phyloP scores from a whole-genome alignment of 2,888 invertebrate genomes.

The Papilio protenor region DNA sequence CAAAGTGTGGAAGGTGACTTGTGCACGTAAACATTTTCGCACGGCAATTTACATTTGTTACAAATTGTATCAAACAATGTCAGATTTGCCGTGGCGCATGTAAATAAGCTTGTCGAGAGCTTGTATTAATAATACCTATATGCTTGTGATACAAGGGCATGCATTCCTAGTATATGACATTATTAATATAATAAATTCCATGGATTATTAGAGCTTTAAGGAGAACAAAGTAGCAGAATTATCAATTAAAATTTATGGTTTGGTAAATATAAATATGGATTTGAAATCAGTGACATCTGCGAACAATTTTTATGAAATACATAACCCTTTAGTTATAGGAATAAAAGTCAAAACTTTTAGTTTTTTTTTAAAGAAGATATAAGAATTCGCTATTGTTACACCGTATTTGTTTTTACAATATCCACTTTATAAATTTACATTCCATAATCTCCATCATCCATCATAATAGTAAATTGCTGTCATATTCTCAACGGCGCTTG shows the following conservation, averaged over 20 bases:
- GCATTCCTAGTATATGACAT: background rate
- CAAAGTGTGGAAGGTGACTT: slow-evolving; percentile 48
- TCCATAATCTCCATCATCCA: slow-evolving; percentile 1
- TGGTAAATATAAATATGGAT: too few relatives aligned
- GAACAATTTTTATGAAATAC: too few relatives aligned
- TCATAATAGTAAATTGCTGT: slow-evolving; percentile 37
- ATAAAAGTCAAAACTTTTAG: too few relatives aligned
- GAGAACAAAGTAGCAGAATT: background rate
- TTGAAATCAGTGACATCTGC: too few relatives aligned
- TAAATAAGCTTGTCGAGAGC: slow-evolving; percentile 17
- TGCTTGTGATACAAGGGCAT: slow-evolving; percentile 8
- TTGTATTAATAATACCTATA: background rate
- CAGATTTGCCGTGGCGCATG: background rate
- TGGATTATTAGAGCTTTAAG: background rate
- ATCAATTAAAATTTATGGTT: too few relatives aligned
- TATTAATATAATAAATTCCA: slow-evolving; percentile 5
- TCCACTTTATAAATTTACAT: background rate
- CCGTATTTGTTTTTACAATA: background rate
- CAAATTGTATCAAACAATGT: slow-evolving; percentile 36
- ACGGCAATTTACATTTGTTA: slow-evolving; percentile 35
- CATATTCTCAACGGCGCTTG: slow-evolving; percentile 21
- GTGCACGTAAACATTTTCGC: slow-evolving; percentile 46
- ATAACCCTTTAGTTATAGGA: too few relatives aligned
- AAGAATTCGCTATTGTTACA: background rate
- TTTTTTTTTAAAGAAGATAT: background rate